These are phyloP conservation scores for Phthorimaea operculella DNA, from an alignment of 1,140 invertebrate genomes.

Conservation along the genomic window DNA sequence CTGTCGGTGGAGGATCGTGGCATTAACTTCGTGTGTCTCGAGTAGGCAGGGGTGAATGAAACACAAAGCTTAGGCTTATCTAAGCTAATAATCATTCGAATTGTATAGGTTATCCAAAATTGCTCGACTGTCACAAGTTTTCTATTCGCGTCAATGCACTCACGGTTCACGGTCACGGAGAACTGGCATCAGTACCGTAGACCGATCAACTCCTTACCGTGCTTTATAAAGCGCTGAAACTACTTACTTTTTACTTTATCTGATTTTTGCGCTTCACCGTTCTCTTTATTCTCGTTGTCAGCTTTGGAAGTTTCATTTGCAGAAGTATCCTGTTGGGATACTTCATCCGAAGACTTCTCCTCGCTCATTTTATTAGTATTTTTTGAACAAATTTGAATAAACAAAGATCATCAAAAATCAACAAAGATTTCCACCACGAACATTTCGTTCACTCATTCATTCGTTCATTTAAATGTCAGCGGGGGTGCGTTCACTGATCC, in stretches of 20 bases:
- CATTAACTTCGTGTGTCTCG: too few species aligned
- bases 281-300: conserved; percentile 40
- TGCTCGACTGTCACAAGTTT: background rate
- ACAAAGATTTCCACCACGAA: too few species aligned
- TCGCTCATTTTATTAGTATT: conserved; percentile 33
- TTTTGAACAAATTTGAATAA: too few species aligned
- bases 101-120: background rate
- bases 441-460: too few species aligned
- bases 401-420: too few species aligned
- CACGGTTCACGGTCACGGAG: background rate
- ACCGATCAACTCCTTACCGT: background rate
- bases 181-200: background rate
- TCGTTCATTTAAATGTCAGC: too few species aligned
- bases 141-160: background rate
- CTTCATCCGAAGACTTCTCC: conserved; percentile 33
- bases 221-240: background rate
- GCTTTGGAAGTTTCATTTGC: conserved; percentile 33
- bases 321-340: conserved; percentile 22
- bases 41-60: too few species aligned
- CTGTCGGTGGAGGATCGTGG: background rate
- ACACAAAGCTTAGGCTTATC: too few species aligned
- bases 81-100: conserved; percentile 1
- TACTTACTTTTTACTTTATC: conserved; percentile 53
- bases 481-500: too few species aligned
- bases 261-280: conserved; percentile 33